phyloP scores from a whole-genome alignment of 2,888 invertebrate species.

The Hirtodrosophila alboralis region DNA sequence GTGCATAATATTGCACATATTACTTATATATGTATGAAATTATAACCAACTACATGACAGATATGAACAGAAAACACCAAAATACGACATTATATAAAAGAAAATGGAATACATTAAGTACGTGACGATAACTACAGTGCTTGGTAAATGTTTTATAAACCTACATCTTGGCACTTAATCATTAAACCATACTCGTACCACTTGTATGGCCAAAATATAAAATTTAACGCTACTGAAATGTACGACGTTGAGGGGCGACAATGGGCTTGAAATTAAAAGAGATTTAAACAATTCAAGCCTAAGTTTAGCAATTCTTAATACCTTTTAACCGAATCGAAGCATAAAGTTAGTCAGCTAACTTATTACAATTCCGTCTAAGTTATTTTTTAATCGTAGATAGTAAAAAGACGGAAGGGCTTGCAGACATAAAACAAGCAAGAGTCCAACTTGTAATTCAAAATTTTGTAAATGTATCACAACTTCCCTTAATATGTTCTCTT shows the following conservation, averaged over 20 bases:
- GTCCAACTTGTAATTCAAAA: no score
- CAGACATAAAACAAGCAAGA: no score
- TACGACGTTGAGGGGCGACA: conserved; percentile 4
- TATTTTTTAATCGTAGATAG: no score
- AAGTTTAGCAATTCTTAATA: no score
- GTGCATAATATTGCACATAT: conserved; percentile 28
- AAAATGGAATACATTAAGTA: conserved; percentile 39
- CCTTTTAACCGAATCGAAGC: no score
- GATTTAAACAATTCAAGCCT: no score
- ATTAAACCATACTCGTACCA: conserved; percentile 8
- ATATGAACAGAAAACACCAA: conserved; percentile 13
- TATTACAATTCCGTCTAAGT: no score
- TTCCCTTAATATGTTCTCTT: no score
- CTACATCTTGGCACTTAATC: conserved; percentile 29
- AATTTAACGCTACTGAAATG: neutral
- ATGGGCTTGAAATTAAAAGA: neutral
- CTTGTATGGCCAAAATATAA: conserved; percentile 10
- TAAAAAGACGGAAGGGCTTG: no score
- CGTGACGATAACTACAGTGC: conserved; percentile 42
- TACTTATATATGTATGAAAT: neutral
- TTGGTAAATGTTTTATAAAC: conserved; percentile 24
- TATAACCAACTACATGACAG: conserved; percentile 8
- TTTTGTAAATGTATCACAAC: no score
- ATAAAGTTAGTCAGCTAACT: no score
- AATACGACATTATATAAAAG: conserved; percentile 49